Base-by-base conservation (phyloP, 2,113 vertebrate genomes). In the Brachypodius melanocephalos region DNA sequence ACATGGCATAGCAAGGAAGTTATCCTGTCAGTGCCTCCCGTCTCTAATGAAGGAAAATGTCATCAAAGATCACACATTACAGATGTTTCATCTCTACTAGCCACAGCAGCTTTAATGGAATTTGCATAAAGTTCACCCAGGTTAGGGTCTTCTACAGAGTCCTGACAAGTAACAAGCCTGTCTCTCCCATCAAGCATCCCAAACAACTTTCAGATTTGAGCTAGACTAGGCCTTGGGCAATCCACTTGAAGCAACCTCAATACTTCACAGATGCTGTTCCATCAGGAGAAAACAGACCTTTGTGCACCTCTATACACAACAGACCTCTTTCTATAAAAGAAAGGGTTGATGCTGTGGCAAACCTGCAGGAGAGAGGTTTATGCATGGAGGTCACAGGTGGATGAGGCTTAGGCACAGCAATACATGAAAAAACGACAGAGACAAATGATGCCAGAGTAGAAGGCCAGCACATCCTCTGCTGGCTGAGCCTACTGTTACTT, bases 381-480 rank as follows among this genome's bases (percentile, higher is more conserved):
- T 13, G 38, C 3, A 1, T 11, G 5, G 22, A 51, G 7, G 34
- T 10, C 2, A 1, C 24, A 63, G 20, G 16, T 49, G 38, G 46
- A 29, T 21, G 25, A 78, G 22, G 61, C 22, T 73, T 66, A 55
- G 9, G 2, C 24, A 77, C 55, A 66, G 38, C 26, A 85, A 59
- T 11, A 29, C 17, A 22, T 12, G 16, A 66, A 76, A 80, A 80
- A 76, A 45, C 6, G 22, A 32, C 34, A 69, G 26, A 65, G 48
- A 49, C 17, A 83, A 84, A 81, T 8, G 28, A 65, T 34, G 18
- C 31, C 42, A 46, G 54, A 43, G 51, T 2, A 77, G 49, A 66
- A 52, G 24, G 36, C 28, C 55, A 74, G 32, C 5, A 7, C 31
- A 51, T 72, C 51, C 49, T 68, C 67, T 76, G n/a, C 79, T 73